Conservation (phyloP, 2,797 vertebrate species). For the Ibycter americanus region DNA sequence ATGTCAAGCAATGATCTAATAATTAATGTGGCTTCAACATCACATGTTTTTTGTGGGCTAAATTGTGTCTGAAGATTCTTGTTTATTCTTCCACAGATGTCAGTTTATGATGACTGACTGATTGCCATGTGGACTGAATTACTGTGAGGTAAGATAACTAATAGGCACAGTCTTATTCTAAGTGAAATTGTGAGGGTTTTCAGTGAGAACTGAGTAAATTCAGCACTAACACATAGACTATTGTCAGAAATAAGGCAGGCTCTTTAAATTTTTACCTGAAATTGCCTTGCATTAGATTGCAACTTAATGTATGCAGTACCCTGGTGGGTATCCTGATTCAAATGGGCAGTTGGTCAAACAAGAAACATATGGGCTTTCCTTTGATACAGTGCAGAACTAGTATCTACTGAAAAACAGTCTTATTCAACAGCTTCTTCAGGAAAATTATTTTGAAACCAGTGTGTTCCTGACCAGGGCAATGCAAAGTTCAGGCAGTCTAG, state of each 20-base stretch:
- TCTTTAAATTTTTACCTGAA: background rate
- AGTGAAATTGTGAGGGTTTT: background rate
- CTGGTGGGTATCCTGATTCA: background rate
- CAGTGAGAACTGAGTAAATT: background rate
- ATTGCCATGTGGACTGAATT: background rate
- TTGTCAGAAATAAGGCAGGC: background rate
- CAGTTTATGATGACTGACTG: background rate
- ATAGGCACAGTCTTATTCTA: background rate
- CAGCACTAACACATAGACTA: background rate
- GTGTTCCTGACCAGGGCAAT: background rate
- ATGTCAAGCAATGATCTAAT: background rate
- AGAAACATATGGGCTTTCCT: background rate
- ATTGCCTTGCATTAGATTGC: background rate
- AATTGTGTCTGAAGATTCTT: background rate
- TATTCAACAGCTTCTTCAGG: background rate
- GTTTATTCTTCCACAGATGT: background rate
- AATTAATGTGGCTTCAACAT: background rate
- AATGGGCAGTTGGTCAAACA: background rate
- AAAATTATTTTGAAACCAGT: background rate
- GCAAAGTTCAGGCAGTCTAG: background rate
- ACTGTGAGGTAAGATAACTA: background rate
- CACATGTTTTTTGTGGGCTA: background rate
- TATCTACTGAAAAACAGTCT: background rate
- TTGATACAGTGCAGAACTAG: background rate
- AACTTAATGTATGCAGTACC: background rate